Evolutionary conservation across 1,140 invertebrate species (phyloP), one percentile per base, ranked within the genome.

Genomic region (Drosophila tristis): DNA sequence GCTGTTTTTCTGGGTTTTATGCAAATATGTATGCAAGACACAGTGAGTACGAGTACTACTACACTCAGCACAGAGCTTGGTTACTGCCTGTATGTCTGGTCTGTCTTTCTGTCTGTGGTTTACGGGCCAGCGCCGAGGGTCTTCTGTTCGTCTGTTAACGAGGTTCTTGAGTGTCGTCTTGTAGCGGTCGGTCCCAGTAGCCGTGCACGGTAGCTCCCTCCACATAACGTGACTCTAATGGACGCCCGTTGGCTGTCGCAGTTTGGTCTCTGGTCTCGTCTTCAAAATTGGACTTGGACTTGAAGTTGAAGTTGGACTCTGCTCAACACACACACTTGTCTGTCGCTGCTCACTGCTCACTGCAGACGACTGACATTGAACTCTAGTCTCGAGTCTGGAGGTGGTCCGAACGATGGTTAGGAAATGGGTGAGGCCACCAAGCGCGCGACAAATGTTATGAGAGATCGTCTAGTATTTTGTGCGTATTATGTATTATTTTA

Each of bases 161-260:
- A 75, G 72, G 74, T 66, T 67, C 74, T 74, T 65, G 60, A 74
- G 56, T 76, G 50, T 62, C 61, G 56, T 23, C 54, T 74, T 65
- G 70, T 63, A 59, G 53, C 48, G 64, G 29, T 55, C 61, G 64
- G 29, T 55, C 61, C 72, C 53, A 45, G 43, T 79, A 65, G 64
- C 61, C 63, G 49, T 39, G 11, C 13, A 11, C 35, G 35, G 35
- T 56, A 42, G 43, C 42, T 59, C 60, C 65, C 31, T 59, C 70
- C 61, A 23, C 74, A 82, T 87, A 89, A 89, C 82, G 82, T 86
- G 82, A 82, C 84, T 87, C 66, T 72, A 68, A 86, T 78, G 82
- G 57, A 73, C 81, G 63, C 42, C 63, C 11, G 47, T 39, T 63
- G 7, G 70, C 43, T 50, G 66, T 23, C 48, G 66, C 42, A 54